Conservation (phyloP, 2,888 invertebrate species). For the Tachina fera region DNA sequence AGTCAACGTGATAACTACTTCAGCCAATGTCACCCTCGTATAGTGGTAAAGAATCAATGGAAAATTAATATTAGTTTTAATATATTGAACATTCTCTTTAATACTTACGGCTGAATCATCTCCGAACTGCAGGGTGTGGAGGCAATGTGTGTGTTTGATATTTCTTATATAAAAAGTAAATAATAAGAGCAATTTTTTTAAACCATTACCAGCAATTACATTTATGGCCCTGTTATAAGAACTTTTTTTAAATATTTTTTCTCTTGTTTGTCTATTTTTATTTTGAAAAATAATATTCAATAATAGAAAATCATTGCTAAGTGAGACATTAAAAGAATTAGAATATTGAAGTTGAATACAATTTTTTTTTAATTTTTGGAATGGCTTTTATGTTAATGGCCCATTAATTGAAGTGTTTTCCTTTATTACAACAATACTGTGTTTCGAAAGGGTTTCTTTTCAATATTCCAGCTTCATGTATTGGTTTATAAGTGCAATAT, state of each 20-base stretch:
- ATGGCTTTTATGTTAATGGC: constrained; percentile 63
- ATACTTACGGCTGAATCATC: background rate
- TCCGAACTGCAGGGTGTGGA: background rate
- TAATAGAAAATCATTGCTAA: constrained; percentile 27
- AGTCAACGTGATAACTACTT: too few relatives aligned
- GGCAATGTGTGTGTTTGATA: background rate
- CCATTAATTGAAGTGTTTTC: constrained; percentile 68
- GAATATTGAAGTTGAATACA: constrained; percentile 6
- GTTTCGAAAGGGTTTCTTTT: constrained; percentile 10
- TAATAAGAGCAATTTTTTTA: constrained; percentile 9
- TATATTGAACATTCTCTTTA: background rate
- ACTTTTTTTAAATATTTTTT: constrained; percentile 46
- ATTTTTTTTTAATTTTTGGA: background rate
- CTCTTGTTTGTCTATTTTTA: background rate
- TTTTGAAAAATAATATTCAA: constrained; percentile 16
- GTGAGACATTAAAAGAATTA: constrained; percentile 1
- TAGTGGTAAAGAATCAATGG: too few relatives aligned
- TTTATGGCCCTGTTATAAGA: constrained; percentile 63
- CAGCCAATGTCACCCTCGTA: too few relatives aligned
- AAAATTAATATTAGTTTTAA: too few relatives aligned
- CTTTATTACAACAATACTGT: constrained; percentile 44
- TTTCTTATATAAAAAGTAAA: background rate
- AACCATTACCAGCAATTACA: constrained; percentile 64
- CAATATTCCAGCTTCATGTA: background rate
- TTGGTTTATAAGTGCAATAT: background rate